Base-by-base conservation (phyloP, 1,140 invertebrate genomes). In the Orchesella cincta region DNA sequence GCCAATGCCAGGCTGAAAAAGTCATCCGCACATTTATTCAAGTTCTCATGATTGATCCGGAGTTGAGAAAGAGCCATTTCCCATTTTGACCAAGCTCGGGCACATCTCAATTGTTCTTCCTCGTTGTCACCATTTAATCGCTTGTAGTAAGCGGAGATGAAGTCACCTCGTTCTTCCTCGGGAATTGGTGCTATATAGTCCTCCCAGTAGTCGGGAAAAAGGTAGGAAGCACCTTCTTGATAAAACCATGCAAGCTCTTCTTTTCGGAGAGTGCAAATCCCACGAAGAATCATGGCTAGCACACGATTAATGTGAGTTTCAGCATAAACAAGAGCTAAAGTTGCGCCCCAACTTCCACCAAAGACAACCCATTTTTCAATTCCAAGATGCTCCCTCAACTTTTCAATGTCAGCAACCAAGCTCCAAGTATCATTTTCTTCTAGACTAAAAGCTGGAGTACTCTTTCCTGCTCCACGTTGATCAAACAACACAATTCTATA, bases 341-440 rank as follows among this genome's bases (percentile, higher is more conserved):
- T 84, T 28, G 85, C 85, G 0, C 85, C 85, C 85, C 85, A 86
- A 64, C 84, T 85, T 0, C 85, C 85, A 12, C 85, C 85, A 79
- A 86, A 86, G 12, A 86, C 84, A 20, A 85, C 80, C 85, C 85
- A 86, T 29, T 83, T 81, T 0, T 85, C 83, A 71, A 86, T 85
- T 0, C 78, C 78, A 12, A 86, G 79, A 67, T 85, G 83, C 23
- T 83, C 23, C 39, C 77, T 73, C 16, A 86, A 79, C 67, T 81
- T 84, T 78, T 86, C 85, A 51, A 86, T 86, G 74, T 86, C 85
- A 14, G 79, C 82, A 8, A 86, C 85, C 36, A 85, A 77, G 73
- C 84, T 64, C 85, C 85, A 86, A 20, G 85, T 86, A 34, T 83
- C 85, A 70, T 86, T 86, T 31, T 86, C 84, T 83, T 80, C 83